phyloP scores from a whole-genome alignment of 1,140 invertebrate genomes.

The Dreissena polymorpha region DNA sequence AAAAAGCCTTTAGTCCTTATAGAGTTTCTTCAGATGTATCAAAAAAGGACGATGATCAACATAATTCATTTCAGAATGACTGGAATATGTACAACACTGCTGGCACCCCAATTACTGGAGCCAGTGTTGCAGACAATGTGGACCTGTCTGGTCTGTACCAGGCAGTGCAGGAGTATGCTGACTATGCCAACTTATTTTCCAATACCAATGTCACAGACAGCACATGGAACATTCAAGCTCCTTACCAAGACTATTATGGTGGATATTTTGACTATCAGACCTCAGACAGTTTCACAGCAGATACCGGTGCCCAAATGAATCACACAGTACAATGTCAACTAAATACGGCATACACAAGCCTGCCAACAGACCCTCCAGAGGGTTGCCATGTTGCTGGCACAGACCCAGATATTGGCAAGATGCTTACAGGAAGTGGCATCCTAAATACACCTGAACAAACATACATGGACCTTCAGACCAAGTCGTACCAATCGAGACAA shows the following conservation, averaged over 20 bases:
- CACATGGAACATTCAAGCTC: background rate
- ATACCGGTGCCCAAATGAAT: background rate
- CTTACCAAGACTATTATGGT: background rate
- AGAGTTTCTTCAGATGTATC: background rate
- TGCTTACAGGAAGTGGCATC: background rate
- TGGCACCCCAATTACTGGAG: background rate
- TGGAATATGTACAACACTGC: background rate
- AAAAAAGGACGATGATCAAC: background rate
- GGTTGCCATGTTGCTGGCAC: background rate
- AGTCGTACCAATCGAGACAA: background rate
- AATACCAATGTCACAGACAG: background rate
- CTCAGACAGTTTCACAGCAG: background rate
- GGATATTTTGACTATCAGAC: background rate
- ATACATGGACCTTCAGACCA: conserved; percentile 1
- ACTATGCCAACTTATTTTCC: background rate
- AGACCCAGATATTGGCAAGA: background rate
- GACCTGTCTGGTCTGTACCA: background rate
- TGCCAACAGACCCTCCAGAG: background rate
- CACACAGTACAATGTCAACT: background rate
- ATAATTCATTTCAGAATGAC: background rate
- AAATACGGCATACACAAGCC: background rate
- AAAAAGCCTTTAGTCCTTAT: background rate
- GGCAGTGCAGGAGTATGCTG: background rate
- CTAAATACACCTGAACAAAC: background rate
- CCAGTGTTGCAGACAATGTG: background rate